These are phyloP conservation scores for Sapayoa aenigma DNA, from an alignment of 2,113 vertebrate genomes.

Conservation along the genomic window DNA sequence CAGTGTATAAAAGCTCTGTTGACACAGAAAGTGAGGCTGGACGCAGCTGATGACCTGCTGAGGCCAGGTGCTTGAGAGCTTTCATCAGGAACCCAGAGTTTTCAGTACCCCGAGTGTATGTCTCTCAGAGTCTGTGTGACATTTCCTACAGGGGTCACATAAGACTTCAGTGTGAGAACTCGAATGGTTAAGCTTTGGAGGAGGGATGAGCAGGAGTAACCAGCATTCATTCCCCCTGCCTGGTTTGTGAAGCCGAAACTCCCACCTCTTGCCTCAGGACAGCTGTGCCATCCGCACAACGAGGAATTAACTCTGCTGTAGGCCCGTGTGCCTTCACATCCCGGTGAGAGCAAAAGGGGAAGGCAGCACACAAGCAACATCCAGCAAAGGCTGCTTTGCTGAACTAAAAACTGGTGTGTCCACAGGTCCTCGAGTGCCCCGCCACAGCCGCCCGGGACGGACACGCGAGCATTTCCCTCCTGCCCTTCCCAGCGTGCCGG, in stretches of 20 bases:
- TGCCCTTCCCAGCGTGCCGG: accelerated
- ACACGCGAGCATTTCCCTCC: accelerated
- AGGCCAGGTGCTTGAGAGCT: background rate
- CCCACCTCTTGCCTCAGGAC: background rate
- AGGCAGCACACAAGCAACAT: accelerated
- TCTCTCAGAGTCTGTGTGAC: background rate
- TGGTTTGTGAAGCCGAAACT: accelerated
- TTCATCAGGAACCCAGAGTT: accelerated
- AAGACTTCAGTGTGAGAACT: background rate
- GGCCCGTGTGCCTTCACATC: accelerated
- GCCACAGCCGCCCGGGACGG: background rate
- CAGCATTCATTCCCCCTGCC: background rate
- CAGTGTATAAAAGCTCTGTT: accelerated
- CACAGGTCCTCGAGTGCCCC: accelerated
- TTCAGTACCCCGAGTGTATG: accelerated
- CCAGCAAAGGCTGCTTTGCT: background rate
- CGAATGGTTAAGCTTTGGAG: accelerated
- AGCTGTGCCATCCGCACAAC: accelerated
- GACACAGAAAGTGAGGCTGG: background rate
- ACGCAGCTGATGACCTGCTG: background rate
- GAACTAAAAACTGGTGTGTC: too few species aligned
- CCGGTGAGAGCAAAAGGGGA: accelerated
- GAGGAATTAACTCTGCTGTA: background rate
- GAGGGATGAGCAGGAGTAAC: background rate
- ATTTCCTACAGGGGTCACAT: too few species aligned